A percentile compares a stretch with the other conserved stretches of the same genome.
Conservation (phyloP, 2,888 invertebrate species). For the Pristionchus fissidentatus region DNA sequence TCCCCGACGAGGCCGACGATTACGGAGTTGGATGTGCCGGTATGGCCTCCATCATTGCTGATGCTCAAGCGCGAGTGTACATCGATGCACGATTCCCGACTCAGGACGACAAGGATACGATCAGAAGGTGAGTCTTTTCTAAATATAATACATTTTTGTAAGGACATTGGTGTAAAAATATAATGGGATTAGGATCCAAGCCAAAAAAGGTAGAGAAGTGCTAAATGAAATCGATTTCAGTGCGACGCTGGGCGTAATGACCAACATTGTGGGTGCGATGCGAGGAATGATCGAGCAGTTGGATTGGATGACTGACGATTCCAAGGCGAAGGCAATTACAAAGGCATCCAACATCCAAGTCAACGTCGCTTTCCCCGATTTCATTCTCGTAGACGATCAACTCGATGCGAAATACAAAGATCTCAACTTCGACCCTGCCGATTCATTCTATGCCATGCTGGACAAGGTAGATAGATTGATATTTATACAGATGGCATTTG, state of each 20-base stretch:
- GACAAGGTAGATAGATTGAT: constrained; percentile 51
- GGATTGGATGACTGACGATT: constrained; percentile 63
- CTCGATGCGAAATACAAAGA: constrained; percentile 56
- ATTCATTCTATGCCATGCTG: constrained; percentile 60
- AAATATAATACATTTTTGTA: background rate
- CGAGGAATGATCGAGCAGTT: constrained; percentile 67
- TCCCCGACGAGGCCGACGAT: background rate
- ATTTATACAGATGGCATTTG: too few relatives aligned
- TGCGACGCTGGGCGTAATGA: constrained; percentile 57
- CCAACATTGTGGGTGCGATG: constrained; percentile 63
- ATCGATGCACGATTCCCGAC: constrained; percentile 67
- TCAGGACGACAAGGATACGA: constrained; percentile 47
- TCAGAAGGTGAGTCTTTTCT: constrained; percentile 50
- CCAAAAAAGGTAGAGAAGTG: too few relatives aligned
- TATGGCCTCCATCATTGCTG: constrained; percentile 54
- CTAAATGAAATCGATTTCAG: constrained; percentile 28
- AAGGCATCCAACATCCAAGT: constrained; percentile 59
- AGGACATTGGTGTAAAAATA: too few relatives aligned
- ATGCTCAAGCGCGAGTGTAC: constrained; percentile 68
- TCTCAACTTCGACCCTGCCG: constrained; percentile 53
- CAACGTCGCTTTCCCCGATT: constrained; percentile 68
- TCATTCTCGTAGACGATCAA: constrained; percentile 55
- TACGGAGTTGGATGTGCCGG: constrained; percentile 15
- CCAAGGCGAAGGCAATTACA: constrained; percentile 59
- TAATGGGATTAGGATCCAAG: background rate